A percentile compares a stretch with the other conserved stretches of the same genome.
These are phyloP conservation scores for Xyliphius kryptos DNA, from an alignment of 2,113 vertebrate genomes.

Conservation along the genomic window DNA sequence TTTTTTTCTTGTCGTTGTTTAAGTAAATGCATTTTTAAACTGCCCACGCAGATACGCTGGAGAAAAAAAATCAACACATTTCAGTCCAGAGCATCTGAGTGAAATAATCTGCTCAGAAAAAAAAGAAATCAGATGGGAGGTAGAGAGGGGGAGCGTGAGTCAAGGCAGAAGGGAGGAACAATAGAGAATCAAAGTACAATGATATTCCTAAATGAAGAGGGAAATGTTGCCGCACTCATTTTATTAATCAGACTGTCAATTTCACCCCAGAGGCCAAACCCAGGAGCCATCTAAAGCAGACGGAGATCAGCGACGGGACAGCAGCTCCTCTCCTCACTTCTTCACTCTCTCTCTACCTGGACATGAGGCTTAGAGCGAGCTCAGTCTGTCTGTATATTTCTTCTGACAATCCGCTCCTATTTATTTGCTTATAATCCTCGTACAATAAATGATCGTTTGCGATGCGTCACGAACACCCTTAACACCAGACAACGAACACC, in stretches of 20 bases:
- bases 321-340: slow-evolving; percentile 81
- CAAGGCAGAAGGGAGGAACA: slow-evolving; percentile 76
- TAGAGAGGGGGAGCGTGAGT: slow-evolving; percentile 33
- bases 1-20: too few species aligned
- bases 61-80: too few species aligned
- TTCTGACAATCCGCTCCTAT: slow-evolving; percentile 97
- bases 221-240: slow-evolving; percentile 96
- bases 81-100: too few species aligned
- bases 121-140: slow-evolving; percentile 46
- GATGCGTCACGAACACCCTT: slow-evolving; percentile 94
- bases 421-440: slow-evolving; percentile 99
- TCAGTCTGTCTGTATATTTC: slow-evolving; percentile 96
- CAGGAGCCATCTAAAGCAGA: slow-evolving; percentile 86
- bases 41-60: too few species aligned
- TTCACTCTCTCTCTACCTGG: slow-evolving; percentile 90
- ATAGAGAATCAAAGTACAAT: slow-evolving; percentile 99
- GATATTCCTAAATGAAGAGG: slow-evolving; percentile 99
- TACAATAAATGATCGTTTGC: slow-evolving; percentile 99
- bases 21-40: too few species aligned
- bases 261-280: slow-evolving; percentile 98
- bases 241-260: slow-evolving; percentile 99
- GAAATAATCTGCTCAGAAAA: slow-evolving; percentile 45
- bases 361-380: slow-evolving; percentile 97
- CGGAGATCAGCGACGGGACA: slow-evolving; percentile 83
- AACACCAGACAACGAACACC: slow-evolving; percentile 80